Conservation (phyloP, 2,113 vertebrate genomes). For the Malaclemys terrapin region DNA sequence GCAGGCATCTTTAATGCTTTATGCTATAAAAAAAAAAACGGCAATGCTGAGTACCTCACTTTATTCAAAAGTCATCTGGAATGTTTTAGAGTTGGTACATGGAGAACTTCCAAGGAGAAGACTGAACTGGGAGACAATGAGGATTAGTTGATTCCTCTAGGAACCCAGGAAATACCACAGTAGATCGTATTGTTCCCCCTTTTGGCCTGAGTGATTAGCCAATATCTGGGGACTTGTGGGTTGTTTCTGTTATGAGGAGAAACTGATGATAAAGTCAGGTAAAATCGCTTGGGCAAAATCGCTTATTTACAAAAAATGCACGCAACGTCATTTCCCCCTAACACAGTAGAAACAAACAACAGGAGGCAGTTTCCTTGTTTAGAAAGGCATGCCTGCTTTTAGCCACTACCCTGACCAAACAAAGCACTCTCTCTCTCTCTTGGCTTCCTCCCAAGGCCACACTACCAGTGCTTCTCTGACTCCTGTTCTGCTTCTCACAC, state of each 20-base stretch:
- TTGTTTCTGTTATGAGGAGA: neutral
- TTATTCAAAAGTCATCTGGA: accelerated
- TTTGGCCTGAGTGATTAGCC: slow-evolving; percentile 26
- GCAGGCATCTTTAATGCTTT: accelerated
- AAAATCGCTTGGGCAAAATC: neutral
- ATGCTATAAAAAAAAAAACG: accelerated
- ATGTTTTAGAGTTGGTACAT: neutral
- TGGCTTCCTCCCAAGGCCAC: no score
- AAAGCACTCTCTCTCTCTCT: neutral
- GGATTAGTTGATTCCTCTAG: slow-evolving; percentile 57
- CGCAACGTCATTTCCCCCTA: neutral
- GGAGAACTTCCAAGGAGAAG: slow-evolving; percentile 55
- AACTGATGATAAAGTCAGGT: neutral
- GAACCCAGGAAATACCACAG: neutral
- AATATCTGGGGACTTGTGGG: neutral
- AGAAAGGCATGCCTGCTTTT: neutral
- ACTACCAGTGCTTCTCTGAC: no score
- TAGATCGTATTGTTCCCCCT: neutral
- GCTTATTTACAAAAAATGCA: neutral
- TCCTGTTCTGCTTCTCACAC: neutral
- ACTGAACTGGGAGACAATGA: slow-evolving; percentile 30
- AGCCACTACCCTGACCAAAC: neutral
- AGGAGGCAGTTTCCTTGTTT: neutral
- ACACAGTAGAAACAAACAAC: neutral
- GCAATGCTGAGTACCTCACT: accelerated